Evolutionary conservation across 2,113 vertebrate genomes (phyloP).

Genomic region (Albula goreensis): DNA sequence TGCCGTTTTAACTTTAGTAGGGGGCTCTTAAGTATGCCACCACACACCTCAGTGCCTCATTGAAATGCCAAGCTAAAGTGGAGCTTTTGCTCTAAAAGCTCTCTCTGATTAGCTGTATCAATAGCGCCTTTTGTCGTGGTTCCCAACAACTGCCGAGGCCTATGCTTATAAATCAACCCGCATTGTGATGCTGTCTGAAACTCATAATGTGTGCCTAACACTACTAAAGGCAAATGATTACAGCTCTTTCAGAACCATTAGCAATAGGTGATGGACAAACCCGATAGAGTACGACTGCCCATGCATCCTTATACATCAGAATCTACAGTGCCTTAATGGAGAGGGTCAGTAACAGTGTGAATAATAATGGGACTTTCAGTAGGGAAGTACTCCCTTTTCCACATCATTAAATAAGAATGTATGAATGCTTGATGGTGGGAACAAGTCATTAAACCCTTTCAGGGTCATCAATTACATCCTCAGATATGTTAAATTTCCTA

Average conservation of each 20-base stretch:
- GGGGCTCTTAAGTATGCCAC: slow-evolving; percentile 25
- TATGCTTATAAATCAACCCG: slow-evolving; percentile 45
- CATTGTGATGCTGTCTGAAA: slow-evolving; percentile 43
- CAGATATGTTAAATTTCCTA: neutral
- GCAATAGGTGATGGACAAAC: slow-evolving; percentile 26
- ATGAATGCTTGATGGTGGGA: neutral
- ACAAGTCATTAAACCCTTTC: neutral
- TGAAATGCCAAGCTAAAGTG: slow-evolving; percentile 45
- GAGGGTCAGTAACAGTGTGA: neutral
- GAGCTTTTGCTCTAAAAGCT: slow-evolving; percentile 40
- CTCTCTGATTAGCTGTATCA: slow-evolving; percentile 45
- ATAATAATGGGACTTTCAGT: neutral
- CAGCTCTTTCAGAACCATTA: slow-evolving; percentile 35
- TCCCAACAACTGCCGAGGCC: slow-evolving; percentile 42
- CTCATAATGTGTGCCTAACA: slow-evolving; percentile 42
- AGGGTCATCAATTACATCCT: neutral
- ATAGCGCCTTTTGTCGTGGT: slow-evolving; percentile 46
- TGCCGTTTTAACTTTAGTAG: slow-evolving; percentile 38
- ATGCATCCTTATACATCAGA: slow-evolving; percentile 6
- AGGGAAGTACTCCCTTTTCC: neutral
- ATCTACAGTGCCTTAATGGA: neutral
- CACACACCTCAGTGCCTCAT: slow-evolving; percentile 30
- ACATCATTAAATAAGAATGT: neutral
- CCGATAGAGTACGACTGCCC: slow-evolving; percentile 14
- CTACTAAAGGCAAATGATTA: slow-evolving; percentile 33